Evolutionary conservation across 2,888 invertebrate species (phyloP).

Genomic region (Cosmopolites sordidus): DNA sequence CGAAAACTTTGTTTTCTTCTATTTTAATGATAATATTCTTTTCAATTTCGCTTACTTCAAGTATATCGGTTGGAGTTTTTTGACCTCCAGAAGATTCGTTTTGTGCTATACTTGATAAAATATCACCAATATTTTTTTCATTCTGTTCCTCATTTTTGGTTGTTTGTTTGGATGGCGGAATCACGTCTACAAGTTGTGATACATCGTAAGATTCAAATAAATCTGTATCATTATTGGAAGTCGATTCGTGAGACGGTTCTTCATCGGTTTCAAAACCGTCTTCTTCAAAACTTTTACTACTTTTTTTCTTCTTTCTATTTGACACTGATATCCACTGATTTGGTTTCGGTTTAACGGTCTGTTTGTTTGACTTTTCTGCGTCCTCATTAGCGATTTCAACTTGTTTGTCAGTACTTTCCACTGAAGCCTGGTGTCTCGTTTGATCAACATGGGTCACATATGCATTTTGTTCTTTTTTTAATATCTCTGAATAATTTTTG

Average conservation of each 20-base stretch:
- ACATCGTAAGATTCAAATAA: constrained; percentile 40
- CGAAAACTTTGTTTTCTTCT: constrained; percentile 19
- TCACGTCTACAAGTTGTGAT: constrained; percentile 36
- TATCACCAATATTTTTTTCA: constrained; percentile 24
- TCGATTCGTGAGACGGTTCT: constrained; percentile 23
- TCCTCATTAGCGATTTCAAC: constrained; percentile 5
- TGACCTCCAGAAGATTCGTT: constrained; percentile 13
- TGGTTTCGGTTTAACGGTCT: constrained; percentile 18
- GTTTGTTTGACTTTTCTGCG: constrained; percentile 5
- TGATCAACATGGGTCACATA: not conserved
- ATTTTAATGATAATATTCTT: constrained; percentile 31
- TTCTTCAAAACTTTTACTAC: constrained; percentile 38
- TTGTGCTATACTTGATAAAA: constrained; percentile 29
- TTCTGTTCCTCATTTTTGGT: constrained; percentile 25
- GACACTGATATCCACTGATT: constrained; percentile 47
- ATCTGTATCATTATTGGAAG: constrained; percentile 26
- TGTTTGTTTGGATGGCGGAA: constrained; percentile 27
- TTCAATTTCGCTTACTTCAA: constrained; percentile 36
- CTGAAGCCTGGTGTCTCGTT: not conserved
- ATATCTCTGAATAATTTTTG: constrained; percentile 26
- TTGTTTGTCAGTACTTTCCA: not conserved
- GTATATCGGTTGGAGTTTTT: constrained; percentile 19
- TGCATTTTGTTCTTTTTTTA: constrained; percentile 18
- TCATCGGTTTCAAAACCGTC: constrained; percentile 6
- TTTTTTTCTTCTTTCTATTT: constrained; percentile 45